These are phyloP conservation scores for Norana najaformis DNA, from an alignment of 2,888 invertebrate species.

Conservation along the genomic window DNA sequence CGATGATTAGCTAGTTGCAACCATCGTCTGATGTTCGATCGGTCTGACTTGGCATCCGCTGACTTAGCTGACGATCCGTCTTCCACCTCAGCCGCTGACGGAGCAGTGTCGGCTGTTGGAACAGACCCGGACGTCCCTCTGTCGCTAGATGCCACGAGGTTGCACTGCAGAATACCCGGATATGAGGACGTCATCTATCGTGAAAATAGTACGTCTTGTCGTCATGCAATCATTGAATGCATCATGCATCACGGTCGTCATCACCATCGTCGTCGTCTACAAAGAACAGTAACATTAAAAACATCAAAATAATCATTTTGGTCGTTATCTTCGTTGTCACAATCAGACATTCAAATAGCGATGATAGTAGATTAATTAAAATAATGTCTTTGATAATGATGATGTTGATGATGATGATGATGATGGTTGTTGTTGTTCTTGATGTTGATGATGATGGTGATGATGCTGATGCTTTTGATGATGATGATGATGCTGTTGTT, in stretches of 20 bases:
- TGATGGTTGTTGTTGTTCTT: too few species aligned
- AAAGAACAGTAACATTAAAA: too few species aligned
- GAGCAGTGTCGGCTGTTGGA: background rate
- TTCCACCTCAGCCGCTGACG: background rate
- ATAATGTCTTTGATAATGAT: too few species aligned
- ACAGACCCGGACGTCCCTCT: constrained; percentile 18
- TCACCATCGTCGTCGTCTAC: background rate
- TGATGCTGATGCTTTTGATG: too few species aligned
- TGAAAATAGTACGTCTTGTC: background rate
- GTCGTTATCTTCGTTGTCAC: background rate
- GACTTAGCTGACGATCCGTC: constrained; percentile 20
- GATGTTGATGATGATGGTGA: too few species aligned
- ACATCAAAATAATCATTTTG: too few species aligned
- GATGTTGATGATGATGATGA: too few species aligned
- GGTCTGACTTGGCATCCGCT: constrained; percentile 23
- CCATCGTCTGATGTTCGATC: constrained; percentile 23
- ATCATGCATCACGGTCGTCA: background rate
- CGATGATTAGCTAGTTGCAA: background rate
- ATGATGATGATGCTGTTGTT: too few species aligned
- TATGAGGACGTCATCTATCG: background rate
- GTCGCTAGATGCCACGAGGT: constrained; percentile 10
- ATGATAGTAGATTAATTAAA: too few species aligned
- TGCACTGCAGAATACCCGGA: constrained; percentile 25
- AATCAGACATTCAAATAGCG: too few species aligned
- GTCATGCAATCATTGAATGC: background rate